A percentile compares a stretch with the other conserved stretches of the same genome.
Conservation (phyloP, 2,113 vertebrate genomes). For the Cranoglanis bouderius region DNA sequence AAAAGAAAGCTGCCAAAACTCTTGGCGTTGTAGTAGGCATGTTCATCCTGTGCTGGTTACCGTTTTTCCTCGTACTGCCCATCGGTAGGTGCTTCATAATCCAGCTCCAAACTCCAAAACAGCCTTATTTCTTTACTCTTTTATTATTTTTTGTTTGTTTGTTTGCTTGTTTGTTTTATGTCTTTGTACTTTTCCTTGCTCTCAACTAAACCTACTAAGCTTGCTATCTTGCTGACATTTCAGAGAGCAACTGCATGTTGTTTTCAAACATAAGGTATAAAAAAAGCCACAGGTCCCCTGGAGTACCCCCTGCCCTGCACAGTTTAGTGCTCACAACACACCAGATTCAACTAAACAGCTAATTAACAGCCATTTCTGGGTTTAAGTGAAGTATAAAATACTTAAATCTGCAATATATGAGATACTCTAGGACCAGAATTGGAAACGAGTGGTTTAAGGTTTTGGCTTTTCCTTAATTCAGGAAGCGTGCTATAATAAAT, state of each 20-base stretch:
- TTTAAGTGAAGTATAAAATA: not conserved
- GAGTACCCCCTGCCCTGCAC: not conserved
- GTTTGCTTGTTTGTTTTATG: not conserved
- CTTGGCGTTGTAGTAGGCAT: conserved; percentile 65
- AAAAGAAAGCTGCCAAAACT: conserved; percentile 68
- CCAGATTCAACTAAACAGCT: not conserved
- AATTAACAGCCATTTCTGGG: not conserved
- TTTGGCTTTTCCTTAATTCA: not conserved
- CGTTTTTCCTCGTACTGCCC: conserved; percentile 63
- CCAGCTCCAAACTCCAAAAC: not conserved
- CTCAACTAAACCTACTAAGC: not conserved
- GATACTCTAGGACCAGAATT: not conserved
- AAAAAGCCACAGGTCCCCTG: not conserved
- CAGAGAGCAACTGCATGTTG: not conserved
- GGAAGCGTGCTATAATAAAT: not conserved
- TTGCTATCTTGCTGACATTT: not conserved
- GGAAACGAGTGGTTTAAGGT: not conserved
- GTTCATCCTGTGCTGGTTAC: conserved; percentile 66
- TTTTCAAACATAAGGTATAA: not conserved
- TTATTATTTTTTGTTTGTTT: not conserved
- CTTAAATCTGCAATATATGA: not conserved
- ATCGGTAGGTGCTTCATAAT: conserved; percentile 55
- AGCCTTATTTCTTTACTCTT: not conserved
- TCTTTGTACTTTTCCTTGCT: not conserved
- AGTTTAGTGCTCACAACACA: not conserved